Evolutionary conservation across 2,888 invertebrate species (phyloP), one percentile per base, ranked within the genome.

Genomic region (Quadroppia sp.): DNA sequence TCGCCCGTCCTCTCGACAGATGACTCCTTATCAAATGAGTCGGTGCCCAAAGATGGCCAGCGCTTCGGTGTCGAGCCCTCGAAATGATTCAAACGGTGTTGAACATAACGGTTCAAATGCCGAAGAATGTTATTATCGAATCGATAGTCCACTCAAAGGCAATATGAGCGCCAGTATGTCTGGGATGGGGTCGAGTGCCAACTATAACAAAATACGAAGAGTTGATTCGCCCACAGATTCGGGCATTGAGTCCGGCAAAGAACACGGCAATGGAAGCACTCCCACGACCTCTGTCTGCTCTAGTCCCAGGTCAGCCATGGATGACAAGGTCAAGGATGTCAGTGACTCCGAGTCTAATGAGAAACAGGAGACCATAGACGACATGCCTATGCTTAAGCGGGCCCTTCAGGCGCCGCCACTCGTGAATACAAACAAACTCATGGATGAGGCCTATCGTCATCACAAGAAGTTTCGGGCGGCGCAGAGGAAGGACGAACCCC

Each of bases 361-460:
- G 9, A 83, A 87, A 74, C 89, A 89, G 69, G 80, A 79, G 48
- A 76, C 88, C 73, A 88, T 89, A 30, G 91, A 91, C 81, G 93
- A 94, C 80, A 94, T 94, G 94, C 94, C 94, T 3, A 94, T 94
- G 78, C 84, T 95, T 79, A 94, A 94, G 82, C 88, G 94, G 72
- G 94, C 94, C 2, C 86, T 95, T 25, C 92, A 94, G 82, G 94
- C 94, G 0, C 94, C 94, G 0, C 94, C 94, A 0, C 84, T 94
- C 9, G 92, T 93, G 83, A 92, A 93, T 81, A 92, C 93, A 74
- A 90, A 91, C 53, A 76, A 79, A 81, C 84, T 94, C 74, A 94
- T 94, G 93, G 93, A 94, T 82, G 94, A 93, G 83, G 93, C 93
- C 20, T 94, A 94, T 85, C 92, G 94, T 82, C 94, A 94, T 76